Evolutionary conservation across 2,797 vertebrate species (phyloP).

Genomic region (Myotis findleyi): DNA sequence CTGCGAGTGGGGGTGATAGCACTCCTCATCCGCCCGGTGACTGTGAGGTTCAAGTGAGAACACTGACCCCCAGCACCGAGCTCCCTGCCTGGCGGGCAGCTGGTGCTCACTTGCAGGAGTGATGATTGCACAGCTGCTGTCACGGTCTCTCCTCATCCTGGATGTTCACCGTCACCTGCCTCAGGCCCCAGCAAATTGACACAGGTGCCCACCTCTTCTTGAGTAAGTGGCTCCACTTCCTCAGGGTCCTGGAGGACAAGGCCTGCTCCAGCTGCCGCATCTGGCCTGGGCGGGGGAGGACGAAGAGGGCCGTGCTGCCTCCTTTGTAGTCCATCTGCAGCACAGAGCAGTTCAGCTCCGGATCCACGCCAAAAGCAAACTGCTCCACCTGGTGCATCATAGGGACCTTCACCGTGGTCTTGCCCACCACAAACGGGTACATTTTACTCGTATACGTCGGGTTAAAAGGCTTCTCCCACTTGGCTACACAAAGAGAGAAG

Average conservation of each 20-base stretch:
- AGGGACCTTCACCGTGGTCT: slow-evolving; percentile 88
- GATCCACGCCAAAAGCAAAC: slow-evolving; percentile 88
- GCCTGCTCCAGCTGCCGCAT: slow-evolving; percentile 89
- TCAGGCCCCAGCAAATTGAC: neutral
- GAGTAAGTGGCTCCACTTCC: slow-evolving; percentile 81
- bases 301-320: slow-evolving; percentile 85
- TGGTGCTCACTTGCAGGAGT: neutral
- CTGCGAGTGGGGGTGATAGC: neutral
- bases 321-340: slow-evolving; percentile 89
- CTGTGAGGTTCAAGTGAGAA: neutral
- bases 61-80: no score
- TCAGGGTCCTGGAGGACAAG: slow-evolving; percentile 87
- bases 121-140: no score
- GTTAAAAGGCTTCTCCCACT: slow-evolving; percentile 79
- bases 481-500: slow-evolving; percentile 68
- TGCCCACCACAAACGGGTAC: slow-evolving; percentile 87
- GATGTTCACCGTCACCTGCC: neutral
- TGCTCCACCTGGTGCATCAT: slow-evolving; percentile 91
- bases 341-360: slow-evolving; percentile 85
- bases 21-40: neutral
- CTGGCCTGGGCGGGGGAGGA: slow-evolving; percentile 89
- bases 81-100: neutral
- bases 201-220: slow-evolving; percentile 45
- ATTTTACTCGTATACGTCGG: slow-evolving; percentile 64
- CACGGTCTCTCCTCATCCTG: neutral